phyloP scores from a whole-genome alignment of 2,888 invertebrate species.

The Ellobium chinense region DNA sequence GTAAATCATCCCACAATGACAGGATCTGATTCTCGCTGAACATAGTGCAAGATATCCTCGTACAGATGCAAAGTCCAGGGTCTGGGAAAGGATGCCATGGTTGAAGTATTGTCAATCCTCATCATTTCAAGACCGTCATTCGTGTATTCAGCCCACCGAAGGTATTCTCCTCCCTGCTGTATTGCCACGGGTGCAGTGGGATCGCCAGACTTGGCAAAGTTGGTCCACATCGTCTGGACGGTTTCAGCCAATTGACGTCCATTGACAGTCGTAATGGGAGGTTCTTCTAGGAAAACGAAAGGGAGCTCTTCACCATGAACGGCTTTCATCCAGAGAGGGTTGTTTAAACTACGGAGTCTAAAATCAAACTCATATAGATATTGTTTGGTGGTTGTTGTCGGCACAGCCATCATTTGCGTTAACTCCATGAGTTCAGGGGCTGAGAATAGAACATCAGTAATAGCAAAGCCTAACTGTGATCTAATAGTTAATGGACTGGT shows the following conservation, averaged over 20 bases:
- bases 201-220: slow-evolving; percentile 31
- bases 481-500: slow-evolving; percentile 1
- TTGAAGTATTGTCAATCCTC: background rate
- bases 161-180: background rate
- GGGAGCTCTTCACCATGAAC: slow-evolving; percentile 9
- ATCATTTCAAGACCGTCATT: background rate
- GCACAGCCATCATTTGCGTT: background rate
- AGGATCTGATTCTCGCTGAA: too few species aligned
- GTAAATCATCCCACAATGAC: too few species aligned
- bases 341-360: background rate
- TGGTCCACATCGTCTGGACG: slow-evolving; percentile 29
- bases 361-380: slow-evolving; percentile 23
- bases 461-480: background rate
- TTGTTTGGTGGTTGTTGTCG: background rate
- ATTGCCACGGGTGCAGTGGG: background rate
- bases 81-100: slow-evolving; percentile 1
- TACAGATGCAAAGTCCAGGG: background rate
- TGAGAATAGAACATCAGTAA: background rate
- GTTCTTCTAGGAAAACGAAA: background rate
- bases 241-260: background rate
- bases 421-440: background rate
- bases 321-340: slow-evolving; percentile 4
- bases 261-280: background rate
- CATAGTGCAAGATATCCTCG: background rate
- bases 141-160: slow-evolving; percentile 1